phyloP scores from a whole-genome alignment of 1,140 invertebrate species.

The Drosophila miranda region DNA sequence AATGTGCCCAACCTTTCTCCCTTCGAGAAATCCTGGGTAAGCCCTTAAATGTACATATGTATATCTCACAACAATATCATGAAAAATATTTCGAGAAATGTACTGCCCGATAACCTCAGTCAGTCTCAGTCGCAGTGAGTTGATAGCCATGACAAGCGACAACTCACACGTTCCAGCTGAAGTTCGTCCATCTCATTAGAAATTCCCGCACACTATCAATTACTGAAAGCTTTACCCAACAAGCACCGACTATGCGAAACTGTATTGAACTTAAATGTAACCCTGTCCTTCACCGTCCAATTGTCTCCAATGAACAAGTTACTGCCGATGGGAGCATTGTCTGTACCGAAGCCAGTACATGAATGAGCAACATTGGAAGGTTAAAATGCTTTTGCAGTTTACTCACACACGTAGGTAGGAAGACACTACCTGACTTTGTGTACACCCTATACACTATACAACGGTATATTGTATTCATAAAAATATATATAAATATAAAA shows the following conservation, averaged over 20 bases:
- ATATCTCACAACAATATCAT: background rate
- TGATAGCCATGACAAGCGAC: slow-evolving; percentile 31
- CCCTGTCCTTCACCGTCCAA: slow-evolving; percentile 36
- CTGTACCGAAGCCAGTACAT: slow-evolving; percentile 7
- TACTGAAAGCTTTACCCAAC: slow-evolving; percentile 46
- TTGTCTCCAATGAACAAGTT: slow-evolving; percentile 14
- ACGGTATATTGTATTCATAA: background rate
- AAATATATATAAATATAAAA: too few species aligned
- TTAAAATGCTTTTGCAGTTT: slow-evolving; percentile 15
- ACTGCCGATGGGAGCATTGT: slow-evolving; percentile 11
- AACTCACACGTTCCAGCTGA: slow-evolving; percentile 35
- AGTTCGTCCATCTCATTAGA: slow-evolving; percentile 53
- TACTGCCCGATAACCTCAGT: slow-evolving; percentile 38
- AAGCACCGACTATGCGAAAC: background rate
- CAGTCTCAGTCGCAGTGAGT: slow-evolving; percentile 18
- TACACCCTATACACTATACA: slow-evolving; percentile 2
- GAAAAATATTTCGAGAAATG: slow-evolving; percentile 34
- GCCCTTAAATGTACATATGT: background rate
- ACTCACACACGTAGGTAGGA: slow-evolving; percentile 6
- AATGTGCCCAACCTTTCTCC: too few species aligned
- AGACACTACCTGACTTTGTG: slow-evolving; percentile 46
- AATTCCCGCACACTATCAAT: slow-evolving; percentile 49
- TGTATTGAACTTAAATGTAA: slow-evolving; percentile 27
- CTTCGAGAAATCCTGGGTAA: too few species aligned
- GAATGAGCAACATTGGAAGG: slow-evolving; percentile 10